phyloP scores from a whole-genome alignment of 2,888 invertebrate species.

The Zonitis immaculata region DNA sequence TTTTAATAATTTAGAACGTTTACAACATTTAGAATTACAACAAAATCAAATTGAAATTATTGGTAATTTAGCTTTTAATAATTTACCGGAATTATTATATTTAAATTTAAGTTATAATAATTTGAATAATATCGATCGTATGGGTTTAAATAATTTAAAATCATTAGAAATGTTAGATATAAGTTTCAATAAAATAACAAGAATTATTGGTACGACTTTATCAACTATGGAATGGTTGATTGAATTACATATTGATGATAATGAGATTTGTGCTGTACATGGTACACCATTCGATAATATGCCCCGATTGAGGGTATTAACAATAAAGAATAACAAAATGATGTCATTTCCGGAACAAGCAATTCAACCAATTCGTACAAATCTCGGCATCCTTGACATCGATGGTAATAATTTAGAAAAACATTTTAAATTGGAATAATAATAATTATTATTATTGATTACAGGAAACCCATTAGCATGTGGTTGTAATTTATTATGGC shows the following conservation, averaged over 20 bases:
- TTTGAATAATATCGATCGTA: slow-evolving; percentile 67
- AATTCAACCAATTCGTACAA: slow-evolving; percentile 71
- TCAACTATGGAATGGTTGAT: slow-evolving; percentile 81
- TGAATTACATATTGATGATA: slow-evolving; percentile 80
- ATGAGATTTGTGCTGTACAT: slow-evolving; percentile 73
- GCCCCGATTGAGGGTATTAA: slow-evolving; percentile 77
- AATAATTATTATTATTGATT: slow-evolving; percentile 6
- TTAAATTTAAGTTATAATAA: slow-evolving; percentile 81
- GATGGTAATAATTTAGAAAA: slow-evolving; percentile 58
- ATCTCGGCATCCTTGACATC: slow-evolving; percentile 77
- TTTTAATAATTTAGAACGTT: slow-evolving; percentile 69
- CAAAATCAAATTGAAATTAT: slow-evolving; percentile 72
- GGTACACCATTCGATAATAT: slow-evolving; percentile 78
- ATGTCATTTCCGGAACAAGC: slow-evolving; percentile 67
- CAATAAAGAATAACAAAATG: slow-evolving; percentile 71
- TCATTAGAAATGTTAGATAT: slow-evolving; percentile 82
- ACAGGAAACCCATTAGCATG: slow-evolving; percentile 79
- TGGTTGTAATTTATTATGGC: slow-evolving; percentile 77
- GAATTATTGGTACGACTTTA: slow-evolving; percentile 61
- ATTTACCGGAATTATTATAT: slow-evolving; percentile 72
- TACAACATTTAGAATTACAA: slow-evolving; percentile 72
- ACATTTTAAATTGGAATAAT: not conserved
- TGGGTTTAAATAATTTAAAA: slow-evolving; percentile 66
- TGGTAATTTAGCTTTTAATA: slow-evolving; percentile 69
- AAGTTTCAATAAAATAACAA: slow-evolving; percentile 70